Evolutionary conservation across 2,113 vertebrate genomes (phyloP).

Genomic region (Phodopus roborovskii): DNA sequence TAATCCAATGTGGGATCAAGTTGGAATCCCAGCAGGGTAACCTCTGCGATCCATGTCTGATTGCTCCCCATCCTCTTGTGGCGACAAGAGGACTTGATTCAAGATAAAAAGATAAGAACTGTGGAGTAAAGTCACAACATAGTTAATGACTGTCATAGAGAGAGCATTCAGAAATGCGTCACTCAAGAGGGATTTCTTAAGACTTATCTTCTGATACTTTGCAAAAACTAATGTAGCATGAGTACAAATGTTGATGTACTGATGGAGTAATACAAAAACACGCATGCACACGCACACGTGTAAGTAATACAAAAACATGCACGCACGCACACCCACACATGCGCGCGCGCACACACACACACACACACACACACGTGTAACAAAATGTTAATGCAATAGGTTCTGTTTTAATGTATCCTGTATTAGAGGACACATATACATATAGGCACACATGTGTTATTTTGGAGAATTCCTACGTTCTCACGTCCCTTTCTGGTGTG

Average conservation of each 20-base stretch:
- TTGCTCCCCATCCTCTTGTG: slow-evolving; percentile 25
- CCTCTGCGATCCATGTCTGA: slow-evolving; percentile 17
- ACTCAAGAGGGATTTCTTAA: neutral
- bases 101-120: neutral
- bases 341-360: neutral
- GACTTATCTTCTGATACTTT: neutral
- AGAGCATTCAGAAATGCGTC: neutral
- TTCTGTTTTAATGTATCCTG: neutral
- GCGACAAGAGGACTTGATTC: fast-evolving
- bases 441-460: neutral
- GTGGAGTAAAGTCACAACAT: neutral
- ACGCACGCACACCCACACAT: neutral
- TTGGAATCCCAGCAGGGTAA: slow-evolving; percentile 69
- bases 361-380: too few relatives aligned
- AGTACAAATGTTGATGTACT: neutral
- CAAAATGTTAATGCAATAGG: neutral
- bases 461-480: neutral
- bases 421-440: neutral
- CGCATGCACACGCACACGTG: neutral
- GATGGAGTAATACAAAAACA: neutral
- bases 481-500: neutral
- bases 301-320: too few relatives aligned
- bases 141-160: neutral
- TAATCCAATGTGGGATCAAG: neutral
- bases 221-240: neutral